Percentiles rank a stretch among this genome's conserved stretches.
These are phyloP conservation scores for Eubucco bourcierii DNA, from an alignment of 2,113 vertebrate species.

Conservation along the genomic window DNA sequence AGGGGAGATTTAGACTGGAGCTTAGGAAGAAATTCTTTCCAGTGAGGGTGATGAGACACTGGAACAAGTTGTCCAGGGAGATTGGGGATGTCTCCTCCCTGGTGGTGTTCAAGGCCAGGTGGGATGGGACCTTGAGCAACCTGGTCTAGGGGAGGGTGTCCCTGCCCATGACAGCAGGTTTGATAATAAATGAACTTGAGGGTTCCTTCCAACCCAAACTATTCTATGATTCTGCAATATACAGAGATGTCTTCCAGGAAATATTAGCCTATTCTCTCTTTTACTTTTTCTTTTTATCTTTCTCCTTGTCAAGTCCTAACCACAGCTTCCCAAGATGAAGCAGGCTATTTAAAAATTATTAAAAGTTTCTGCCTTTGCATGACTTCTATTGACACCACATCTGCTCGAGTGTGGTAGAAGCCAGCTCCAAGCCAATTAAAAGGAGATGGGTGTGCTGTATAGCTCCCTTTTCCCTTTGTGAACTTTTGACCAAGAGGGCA, in stretches of 20 bases:
- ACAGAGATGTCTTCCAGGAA: not conserved
- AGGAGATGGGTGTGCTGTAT: not conserved
- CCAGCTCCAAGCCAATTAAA: constrained; percentile 52
- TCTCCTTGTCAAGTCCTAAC: not conserved
- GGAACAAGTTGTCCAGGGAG: no score
- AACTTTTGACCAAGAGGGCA: constrained; percentile 42
- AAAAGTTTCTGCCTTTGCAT: constrained; percentile 56
- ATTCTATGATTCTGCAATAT: not conserved
- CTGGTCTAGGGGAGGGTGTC: no score
- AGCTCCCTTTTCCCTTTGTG: not conserved
- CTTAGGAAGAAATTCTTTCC: no score
- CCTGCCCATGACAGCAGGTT: no score
- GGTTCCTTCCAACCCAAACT: no score
- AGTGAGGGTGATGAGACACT: no score
- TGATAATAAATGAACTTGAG: no score
- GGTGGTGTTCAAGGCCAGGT: no score
- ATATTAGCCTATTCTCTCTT: not conserved
- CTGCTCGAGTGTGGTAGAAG: constrained; percentile 6
- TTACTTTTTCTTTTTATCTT: not conserved
- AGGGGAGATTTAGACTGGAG: no score
- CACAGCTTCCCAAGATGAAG: not conserved
- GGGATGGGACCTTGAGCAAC: no score
- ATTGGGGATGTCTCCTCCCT: no score
- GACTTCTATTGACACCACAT: constrained; percentile 32
- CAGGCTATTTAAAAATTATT: constrained; percentile 46